Evolutionary conservation across 92 coral and sea anemone species (phyloP).

Genomic region (Pocillopora meandrina): DNA sequence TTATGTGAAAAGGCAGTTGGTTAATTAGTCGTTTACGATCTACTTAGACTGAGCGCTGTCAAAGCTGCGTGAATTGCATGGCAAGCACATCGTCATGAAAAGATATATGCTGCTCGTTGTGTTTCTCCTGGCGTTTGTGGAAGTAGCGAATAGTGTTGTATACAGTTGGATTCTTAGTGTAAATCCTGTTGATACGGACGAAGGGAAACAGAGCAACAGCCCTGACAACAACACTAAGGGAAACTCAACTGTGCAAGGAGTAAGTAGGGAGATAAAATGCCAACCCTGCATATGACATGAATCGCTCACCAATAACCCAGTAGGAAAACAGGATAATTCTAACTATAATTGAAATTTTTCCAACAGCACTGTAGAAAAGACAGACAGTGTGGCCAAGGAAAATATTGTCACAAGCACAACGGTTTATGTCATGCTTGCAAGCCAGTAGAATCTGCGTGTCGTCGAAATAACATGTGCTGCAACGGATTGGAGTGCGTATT

Average conservation of each 20-base stretch:
- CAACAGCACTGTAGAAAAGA: conserved; percentile 76
- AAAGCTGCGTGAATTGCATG: conserved; percentile 9
- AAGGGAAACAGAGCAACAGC: conserved; percentile 4
- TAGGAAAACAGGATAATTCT: background rate
- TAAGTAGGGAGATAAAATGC: conserved; percentile 3
- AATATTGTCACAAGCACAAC: conserved; percentile 91
- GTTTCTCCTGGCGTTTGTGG: conserved; percentile 47
- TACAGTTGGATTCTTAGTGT: conserved; percentile 83
- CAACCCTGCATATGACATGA: background rate
- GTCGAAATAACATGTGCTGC: conserved; percentile 90
- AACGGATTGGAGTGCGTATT: conserved; percentile 91
- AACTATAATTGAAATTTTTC: background rate
- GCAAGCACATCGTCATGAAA: conserved; percentile 49
- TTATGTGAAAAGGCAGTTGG: conserved; percentile 38
- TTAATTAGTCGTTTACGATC: conserved; percentile 34
- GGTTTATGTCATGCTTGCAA: conserved; percentile 88
- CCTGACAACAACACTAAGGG: conserved; percentile 31
- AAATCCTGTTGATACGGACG: conserved; percentile 57
- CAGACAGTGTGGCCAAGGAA: conserved; percentile 78
- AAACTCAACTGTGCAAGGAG: conserved; percentile 29
- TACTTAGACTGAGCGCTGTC: conserved; percentile 38
- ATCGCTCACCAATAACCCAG: background rate
- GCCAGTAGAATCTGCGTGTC: conserved; percentile 67
- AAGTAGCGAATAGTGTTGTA: conserved; percentile 74
- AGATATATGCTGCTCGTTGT: conserved; percentile 38